Base-by-base conservation (phyloP, 2,797 vertebrate genomes). In the Adrianichthys oophorus region DNA sequence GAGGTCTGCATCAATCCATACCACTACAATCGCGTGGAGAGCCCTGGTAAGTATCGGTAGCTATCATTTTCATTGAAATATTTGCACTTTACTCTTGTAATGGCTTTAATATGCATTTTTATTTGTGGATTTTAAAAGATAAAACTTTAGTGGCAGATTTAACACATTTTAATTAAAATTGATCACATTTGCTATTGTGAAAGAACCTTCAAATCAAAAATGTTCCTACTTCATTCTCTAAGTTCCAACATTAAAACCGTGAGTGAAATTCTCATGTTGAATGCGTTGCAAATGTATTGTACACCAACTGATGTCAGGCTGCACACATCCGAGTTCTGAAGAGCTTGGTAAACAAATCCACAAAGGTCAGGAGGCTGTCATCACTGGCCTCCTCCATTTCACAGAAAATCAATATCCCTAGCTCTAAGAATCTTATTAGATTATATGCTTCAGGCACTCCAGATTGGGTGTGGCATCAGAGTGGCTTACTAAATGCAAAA, bases 1-100 rank as follows among this genome's bases (percentile, higher is more conserved):
- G 97, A 99, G 90, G 97, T 99, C 78, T 99, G 97, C 91, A 99
- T 99, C 88, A 99, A 99, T 87, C 97, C 97, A 1, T 99, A 99
- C 92, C 97, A 99, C 91, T 99, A 99, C 86, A 98, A 98, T 85
- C 90, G 97, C 78, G 96, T 99, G 77, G 96, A 98, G 84, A 99
- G 97, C 90, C 97, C 97, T 81, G 97, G 97, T 99, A 92, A 44
- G 94, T 92, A 26, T 13, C 16, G 16, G 4, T n/a, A 14, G 10
- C 15, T 24, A 37, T 37, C 32, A 37, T 16, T 7, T 16, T 15
- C 4, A 42, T 42, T 44, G 16, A 17, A n/a, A 44, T 44, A 44
- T 44, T 15, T 43, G 42, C 15, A 17, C 42, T 44, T 44, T 45
- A 7, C 17, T 8, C 10, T 45, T 45, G 3, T n/a, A 7, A n/a